Conservation (phyloP, 35 echinoderm and acorn worm species). For the Hemicentrotus pulcherrimus region DNA sequence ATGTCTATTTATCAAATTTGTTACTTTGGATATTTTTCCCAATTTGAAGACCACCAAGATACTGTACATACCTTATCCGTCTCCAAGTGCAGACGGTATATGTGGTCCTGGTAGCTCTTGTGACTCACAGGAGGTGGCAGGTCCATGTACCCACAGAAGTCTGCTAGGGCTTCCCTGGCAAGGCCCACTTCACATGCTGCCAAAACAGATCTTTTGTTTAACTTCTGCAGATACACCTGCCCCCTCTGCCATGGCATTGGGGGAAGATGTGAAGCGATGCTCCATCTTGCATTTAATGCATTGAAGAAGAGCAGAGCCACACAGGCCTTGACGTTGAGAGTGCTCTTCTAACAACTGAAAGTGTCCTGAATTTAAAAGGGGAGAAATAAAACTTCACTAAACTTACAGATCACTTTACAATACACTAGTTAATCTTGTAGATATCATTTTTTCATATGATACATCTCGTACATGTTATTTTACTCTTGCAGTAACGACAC, state of each 20-base stretch:
- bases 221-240: background rate
- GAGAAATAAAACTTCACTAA: background rate
- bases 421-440: background rate
- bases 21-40: background rate
- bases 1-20: background rate
- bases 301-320: background rate
- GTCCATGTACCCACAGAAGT: background rate
- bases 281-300: background rate
- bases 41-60: background rate
- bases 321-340: background rate
- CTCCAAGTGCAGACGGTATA: background rate
- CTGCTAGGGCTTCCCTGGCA: background rate
- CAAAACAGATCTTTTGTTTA: background rate
- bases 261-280: background rate
- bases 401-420: background rate
- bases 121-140: background rate
- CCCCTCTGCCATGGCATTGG: background rate
- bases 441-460: background rate
- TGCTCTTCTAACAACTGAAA: background rate
- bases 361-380: background rate
- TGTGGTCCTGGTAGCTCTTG: background rate
- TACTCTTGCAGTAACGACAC: too few relatives aligned
- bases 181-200: background rate
- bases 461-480: too few relatives aligned
- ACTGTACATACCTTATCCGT: background rate